phyloP scores from a whole-genome alignment of 2,797 vertebrate species.

The Galagoides demidoff region DNA sequence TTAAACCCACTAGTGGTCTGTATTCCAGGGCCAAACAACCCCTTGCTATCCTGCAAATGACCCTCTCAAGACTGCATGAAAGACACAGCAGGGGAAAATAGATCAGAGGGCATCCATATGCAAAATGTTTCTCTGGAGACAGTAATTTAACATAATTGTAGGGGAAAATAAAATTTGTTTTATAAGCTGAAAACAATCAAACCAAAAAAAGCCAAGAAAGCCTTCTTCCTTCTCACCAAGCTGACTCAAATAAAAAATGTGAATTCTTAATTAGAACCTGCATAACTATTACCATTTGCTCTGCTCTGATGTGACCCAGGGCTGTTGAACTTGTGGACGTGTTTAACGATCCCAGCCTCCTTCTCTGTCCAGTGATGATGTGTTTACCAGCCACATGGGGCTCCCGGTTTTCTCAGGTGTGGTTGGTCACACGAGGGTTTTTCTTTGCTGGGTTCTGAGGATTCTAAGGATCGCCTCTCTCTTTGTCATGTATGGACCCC shows the following conservation, averaged over 20 bases:
- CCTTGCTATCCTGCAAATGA: background rate
- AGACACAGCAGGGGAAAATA: background rate
- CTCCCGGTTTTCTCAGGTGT: background rate
- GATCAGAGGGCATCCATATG: background rate
- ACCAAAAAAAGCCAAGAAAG: constrained; percentile 45
- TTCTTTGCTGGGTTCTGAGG: background rate
- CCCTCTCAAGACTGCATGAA: background rate
- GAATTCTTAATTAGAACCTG: background rate
- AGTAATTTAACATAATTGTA: constrained; percentile 43
- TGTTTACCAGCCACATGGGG: background rate
- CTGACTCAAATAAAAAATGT: constrained; percentile 26
- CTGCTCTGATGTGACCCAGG: background rate
- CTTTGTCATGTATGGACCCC: constrained; percentile 45
- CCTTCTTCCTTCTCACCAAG: background rate
- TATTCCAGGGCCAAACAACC: background rate
- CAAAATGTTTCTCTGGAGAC: constrained; percentile 15
- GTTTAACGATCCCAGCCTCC: background rate
- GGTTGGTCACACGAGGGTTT: background rate
- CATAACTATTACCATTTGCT: background rate
- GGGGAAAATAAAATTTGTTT: constrained; percentile 40
- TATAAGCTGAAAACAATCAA: constrained; percentile 67
- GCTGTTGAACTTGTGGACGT: background rate
- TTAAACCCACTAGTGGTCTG: background rate
- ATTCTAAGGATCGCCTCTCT: constrained; percentile 45
- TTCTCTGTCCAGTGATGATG: background rate